phyloP scores from a whole-genome alignment of 2,113 vertebrate species.

The Eurystomus gularis region DNA sequence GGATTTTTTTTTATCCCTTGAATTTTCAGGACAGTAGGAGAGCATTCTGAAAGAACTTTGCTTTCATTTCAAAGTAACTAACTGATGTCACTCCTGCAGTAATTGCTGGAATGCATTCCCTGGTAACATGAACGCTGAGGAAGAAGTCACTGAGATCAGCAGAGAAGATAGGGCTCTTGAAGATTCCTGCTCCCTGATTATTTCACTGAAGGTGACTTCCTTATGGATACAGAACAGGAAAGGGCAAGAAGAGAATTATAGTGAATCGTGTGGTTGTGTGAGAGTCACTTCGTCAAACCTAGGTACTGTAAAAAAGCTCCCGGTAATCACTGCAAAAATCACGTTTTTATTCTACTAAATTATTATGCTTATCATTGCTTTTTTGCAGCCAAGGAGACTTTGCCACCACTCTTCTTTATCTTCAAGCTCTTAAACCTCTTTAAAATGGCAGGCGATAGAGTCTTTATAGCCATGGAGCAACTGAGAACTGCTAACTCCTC shows the following conservation, averaged over 20 bases:
- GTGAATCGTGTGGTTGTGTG: accelerated
- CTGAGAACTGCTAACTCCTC: background rate
- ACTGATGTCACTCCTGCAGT: background rate
- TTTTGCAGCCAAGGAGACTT: background rate
- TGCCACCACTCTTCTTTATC: background rate
- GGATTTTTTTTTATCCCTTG: background rate
- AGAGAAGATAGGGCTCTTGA: background rate
- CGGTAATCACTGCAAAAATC: background rate
- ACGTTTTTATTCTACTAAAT: background rate
- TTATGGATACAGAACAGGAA: background rate
- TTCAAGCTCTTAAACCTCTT: background rate
- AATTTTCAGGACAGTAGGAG: background rate
- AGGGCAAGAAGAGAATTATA: background rate
- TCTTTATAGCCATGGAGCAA: accelerated
- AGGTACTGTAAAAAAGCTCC: background rate
- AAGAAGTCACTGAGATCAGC: background rate
- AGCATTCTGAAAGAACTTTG: background rate
- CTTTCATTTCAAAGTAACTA: background rate
- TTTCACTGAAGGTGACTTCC: background rate
- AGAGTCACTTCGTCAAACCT: background rate
- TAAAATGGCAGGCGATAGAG: background rate
- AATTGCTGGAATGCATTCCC: background rate
- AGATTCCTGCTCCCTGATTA: background rate
- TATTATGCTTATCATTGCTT: background rate
- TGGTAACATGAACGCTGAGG: background rate